phyloP scores from a whole-genome alignment of 2,113 vertebrate genomes.

The Salvelinus alpinus region DNA sequence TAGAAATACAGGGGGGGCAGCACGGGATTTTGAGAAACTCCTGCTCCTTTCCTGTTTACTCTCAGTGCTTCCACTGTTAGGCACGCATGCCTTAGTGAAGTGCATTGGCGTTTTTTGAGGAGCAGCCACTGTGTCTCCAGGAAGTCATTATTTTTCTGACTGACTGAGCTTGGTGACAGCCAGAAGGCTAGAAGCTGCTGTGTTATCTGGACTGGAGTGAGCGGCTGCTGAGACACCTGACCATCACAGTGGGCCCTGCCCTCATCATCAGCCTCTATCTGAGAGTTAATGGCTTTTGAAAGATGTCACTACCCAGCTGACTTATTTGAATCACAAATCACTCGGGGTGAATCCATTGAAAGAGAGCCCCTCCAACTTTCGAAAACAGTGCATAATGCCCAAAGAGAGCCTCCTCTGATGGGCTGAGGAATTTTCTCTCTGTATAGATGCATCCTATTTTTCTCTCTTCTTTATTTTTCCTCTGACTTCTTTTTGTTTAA shows the following conservation, averaged over 20 bases:
- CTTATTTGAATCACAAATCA: neutral
- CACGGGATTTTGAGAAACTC: neutral
- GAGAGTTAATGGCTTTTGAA: neutral
- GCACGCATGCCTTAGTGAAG: neutral
- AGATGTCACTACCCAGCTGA: neutral
- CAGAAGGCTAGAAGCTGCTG: neutral
- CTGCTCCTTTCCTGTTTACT: constrained; percentile 20
- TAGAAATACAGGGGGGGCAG: neutral
- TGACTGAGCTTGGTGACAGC: neutral
- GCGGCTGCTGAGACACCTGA: neutral
- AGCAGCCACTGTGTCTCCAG: constrained; percentile 20
- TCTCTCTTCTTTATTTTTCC: constrained; percentile 19
- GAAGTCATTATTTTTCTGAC: constrained; percentile 15
- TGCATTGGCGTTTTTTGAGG: neutral
- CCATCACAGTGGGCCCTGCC: neutral
- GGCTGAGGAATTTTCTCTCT: neutral
- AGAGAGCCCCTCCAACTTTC: neutral
- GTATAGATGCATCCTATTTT: neutral
- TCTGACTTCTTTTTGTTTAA: constrained; percentile 26
- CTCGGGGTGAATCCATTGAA: neutral
- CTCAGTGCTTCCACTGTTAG: neutral
- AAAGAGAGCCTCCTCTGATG: neutral
- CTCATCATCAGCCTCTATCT: neutral
- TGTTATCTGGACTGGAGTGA: neutral
- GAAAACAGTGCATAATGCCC: neutral